Evolutionary conservation across 1,140 invertebrate genomes (phyloP), one percentile per base, ranked within the genome.

Genomic region (Drosophila carrolli): DNA sequence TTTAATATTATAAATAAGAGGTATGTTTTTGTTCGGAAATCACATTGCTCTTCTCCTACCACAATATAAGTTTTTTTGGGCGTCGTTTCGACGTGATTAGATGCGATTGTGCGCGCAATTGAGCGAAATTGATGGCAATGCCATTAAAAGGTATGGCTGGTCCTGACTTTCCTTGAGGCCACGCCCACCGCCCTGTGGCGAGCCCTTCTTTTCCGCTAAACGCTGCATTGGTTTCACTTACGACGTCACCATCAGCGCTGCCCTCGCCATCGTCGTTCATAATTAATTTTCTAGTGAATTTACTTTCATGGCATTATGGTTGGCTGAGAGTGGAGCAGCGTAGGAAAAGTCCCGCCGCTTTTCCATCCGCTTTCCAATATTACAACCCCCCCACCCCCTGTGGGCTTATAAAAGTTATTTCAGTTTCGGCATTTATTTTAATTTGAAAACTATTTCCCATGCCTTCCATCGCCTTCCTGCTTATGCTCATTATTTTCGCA

Each of bases 241-340:
- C 54, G 61, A 58, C 51, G 40, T 44, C 67, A 38, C 47, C 60
- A 46, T 74, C 56, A 71, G 44, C 65, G 10, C 59, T 65, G 56
- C n/a, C 56, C 40, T 60, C 71, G 59, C 54, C 48, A 47, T 66
- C 74, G 80, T 75, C 63, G 84, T 81, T 89, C 85, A 89, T 89
- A 89, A 89, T 89, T 89, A 89, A 89, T 89, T 89, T 89, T 89
- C 84, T 89, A 89, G 70, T 90, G 84, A 89, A 89, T 89, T 89
- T 89, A 89, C 81, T 89, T 90, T 89, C 85, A 90, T 84, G 70
- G 77, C 84, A 78, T 83, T 88, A 83, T 56, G 84, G 75, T 60
- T 83, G 61, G 77, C 73, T 81, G 60, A 84, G 84, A 78, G 77
- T 44, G 77, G 44, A 57, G 68, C 70, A 53, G 41, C 44, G 27